Evolutionary conservation across 2,888 invertebrate genomes (phyloP).

Genomic region (Cacoxenus indagator): DNA sequence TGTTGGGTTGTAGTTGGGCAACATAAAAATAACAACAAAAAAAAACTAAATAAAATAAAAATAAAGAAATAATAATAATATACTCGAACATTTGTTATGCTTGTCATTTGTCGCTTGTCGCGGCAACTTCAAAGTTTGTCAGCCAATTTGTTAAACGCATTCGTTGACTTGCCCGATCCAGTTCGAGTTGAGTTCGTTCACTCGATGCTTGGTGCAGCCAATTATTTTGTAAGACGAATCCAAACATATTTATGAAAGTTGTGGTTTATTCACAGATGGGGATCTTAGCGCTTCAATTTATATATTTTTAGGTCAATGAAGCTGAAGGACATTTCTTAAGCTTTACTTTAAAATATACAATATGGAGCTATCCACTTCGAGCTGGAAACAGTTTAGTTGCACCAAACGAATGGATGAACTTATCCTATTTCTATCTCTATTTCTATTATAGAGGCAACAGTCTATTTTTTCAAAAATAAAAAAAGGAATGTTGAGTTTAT

Average conservation of each 20-base stretch:
- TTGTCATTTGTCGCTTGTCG: conserved; percentile 59
- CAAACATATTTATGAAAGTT: conserved; percentile 17
- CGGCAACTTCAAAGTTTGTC: conserved; percentile 63
- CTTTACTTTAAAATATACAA: too few relatives aligned
- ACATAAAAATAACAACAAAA: conserved; percentile 37
- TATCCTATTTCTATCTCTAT: too few relatives aligned
- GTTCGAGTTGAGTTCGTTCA: conserved; percentile 14
- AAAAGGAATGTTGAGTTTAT: too few relatives aligned
- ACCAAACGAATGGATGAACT: too few relatives aligned
- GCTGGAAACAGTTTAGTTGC: too few relatives aligned
- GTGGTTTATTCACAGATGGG: background rate
- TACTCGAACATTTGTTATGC: conserved; percentile 64
- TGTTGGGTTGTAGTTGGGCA: conserved; percentile 42
- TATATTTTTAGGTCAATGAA: background rate
- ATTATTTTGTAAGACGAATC: conserved; percentile 42
- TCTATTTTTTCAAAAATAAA: too few relatives aligned
- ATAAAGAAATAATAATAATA: conserved; percentile 51
- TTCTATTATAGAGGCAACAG: too few relatives aligned
- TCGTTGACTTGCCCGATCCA: conserved; percentile 38
- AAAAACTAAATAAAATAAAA: too few relatives aligned
- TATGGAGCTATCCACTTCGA: too few relatives aligned
- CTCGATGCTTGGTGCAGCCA: conserved; percentile 47
- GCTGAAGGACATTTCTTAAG: too few relatives aligned
- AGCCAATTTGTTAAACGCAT: conserved; percentile 65
- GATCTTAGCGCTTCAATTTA: background rate